Evolutionary conservation across 2,113 vertebrate genomes (phyloP).

Genomic region (Gila orcuttii): DNA sequence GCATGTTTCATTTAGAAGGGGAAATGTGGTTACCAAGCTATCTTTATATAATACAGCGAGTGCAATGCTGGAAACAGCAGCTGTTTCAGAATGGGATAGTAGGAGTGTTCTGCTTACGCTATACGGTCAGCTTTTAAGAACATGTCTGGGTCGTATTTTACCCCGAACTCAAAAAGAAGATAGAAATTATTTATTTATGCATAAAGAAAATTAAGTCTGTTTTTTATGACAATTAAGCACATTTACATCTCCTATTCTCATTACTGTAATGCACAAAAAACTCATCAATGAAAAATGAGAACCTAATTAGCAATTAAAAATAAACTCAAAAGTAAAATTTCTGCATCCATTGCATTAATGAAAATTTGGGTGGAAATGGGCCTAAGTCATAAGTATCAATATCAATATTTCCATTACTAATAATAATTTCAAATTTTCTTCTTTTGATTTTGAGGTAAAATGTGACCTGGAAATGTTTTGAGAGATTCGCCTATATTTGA

Average conservation of each 20-base stretch:
- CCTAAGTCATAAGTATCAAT: background rate
- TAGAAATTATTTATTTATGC: background rate
- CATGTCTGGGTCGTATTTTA: background rate
- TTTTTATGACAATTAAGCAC: background rate
- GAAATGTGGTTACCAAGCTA: constrained; percentile 3
- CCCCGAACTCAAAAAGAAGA: background rate
- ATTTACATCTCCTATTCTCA: background rate
- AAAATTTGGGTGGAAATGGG: background rate
- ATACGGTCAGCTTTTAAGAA: background rate
- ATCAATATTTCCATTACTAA: background rate
- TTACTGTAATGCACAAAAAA: background rate
- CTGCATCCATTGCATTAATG: background rate
- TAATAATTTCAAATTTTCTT: background rate
- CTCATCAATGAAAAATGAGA: background rate
- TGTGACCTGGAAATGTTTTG: background rate
- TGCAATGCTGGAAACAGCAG: background rate
- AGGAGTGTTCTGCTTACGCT: background rate
- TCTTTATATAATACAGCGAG: background rate
- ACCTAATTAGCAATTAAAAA: background rate
- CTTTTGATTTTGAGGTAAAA: background rate
- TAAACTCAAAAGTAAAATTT: background rate
- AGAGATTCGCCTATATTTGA: background rate
- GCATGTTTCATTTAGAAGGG: background rate
- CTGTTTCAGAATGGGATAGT: background rate
- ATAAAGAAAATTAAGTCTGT: background rate